These are phyloP conservation scores for Grus americana DNA, from an alignment of 2,113 vertebrate genomes.

Conservation along the genomic window DNA sequence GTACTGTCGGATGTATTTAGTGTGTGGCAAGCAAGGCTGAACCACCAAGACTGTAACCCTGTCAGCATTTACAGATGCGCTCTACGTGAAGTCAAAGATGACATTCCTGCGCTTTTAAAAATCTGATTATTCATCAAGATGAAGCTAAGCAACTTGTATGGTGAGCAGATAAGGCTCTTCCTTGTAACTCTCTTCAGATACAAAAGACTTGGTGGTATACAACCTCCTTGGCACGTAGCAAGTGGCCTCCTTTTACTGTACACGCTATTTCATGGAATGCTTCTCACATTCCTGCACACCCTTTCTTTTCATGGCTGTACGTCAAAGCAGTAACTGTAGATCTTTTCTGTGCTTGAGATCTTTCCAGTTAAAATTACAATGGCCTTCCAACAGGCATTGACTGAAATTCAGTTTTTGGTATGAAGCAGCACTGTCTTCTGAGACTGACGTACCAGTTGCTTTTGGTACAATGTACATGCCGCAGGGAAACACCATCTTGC, in stretches of 20 bases:
- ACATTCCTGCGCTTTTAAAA: neutral
- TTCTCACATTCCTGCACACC: rapidly evolving
- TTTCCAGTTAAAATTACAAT: neutral
- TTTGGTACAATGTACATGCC: neutral
- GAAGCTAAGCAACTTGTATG: neutral
- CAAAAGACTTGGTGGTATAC: neutral
- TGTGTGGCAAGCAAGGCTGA: neutral
- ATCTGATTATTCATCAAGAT: neutral
- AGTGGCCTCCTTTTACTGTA: neutral
- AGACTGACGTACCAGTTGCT: neutral
- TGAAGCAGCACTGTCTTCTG: neutral
- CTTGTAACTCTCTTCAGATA: neutral
- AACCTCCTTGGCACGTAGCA: rapidly evolving
- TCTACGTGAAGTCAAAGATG: neutral
- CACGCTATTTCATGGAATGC: neutral
- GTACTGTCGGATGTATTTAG: rapidly evolving
- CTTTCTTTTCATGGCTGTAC: neutral
- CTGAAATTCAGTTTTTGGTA: neutral
- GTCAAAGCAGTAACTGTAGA: neutral
- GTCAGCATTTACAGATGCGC: neutral
- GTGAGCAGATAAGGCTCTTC: neutral
- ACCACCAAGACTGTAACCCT: neutral
- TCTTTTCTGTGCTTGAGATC: neutral
- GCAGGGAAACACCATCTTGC: neutral
- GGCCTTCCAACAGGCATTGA: neutral